These are phyloP conservation scores for Lycia hirtaria DNA, from an alignment of 2,888 invertebrate genomes.

Conservation along the genomic window DNA sequence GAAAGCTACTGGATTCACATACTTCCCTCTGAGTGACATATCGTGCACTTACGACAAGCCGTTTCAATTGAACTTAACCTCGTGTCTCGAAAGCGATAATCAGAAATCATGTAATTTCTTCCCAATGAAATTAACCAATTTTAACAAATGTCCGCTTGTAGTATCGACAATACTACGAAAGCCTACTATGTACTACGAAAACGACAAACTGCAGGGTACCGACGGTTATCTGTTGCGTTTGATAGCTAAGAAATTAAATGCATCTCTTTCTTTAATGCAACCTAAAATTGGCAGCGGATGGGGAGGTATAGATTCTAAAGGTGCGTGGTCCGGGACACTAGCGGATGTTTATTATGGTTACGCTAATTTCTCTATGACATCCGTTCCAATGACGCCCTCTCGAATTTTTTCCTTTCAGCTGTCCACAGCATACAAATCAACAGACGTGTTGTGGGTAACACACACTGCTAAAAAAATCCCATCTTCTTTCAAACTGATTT, in stretches of 20 bases:
- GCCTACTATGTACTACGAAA: too few species aligned
- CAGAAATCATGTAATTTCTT: too few species aligned
- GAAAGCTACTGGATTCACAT: constrained; percentile 55
- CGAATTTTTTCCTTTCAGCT: constrained; percentile 64
- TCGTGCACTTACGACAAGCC: constrained; percentile 55
- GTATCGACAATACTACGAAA: background rate
- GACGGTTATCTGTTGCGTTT: constrained; percentile 67
- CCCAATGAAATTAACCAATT: background rate
- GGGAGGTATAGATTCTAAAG: constrained; percentile 61
- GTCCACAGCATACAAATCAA: constrained; percentile 56
- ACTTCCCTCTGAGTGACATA: constrained; percentile 52
- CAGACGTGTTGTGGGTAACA: constrained; percentile 63
- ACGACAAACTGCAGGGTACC: constrained; percentile 45
- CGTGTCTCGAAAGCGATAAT: too few species aligned
- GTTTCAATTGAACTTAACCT: constrained; percentile 59
- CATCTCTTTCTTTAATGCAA: constrained; percentile 58
- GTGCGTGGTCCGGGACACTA: constrained; percentile 71
- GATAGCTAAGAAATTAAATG: constrained; percentile 61
- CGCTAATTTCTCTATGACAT: constrained; percentile 76
- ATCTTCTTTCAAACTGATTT: constrained; percentile 63
- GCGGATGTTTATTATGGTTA: constrained; percentile 63
- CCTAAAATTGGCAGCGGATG: constrained; percentile 64
- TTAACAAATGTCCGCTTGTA: background rate
- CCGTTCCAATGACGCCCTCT: constrained; percentile 60
- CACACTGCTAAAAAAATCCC: constrained; percentile 58